Evolutionary conservation across 35 echinoderm and acorn worm genomes (phyloP).

Genomic region (Apostichopus parvimensis): DNA sequence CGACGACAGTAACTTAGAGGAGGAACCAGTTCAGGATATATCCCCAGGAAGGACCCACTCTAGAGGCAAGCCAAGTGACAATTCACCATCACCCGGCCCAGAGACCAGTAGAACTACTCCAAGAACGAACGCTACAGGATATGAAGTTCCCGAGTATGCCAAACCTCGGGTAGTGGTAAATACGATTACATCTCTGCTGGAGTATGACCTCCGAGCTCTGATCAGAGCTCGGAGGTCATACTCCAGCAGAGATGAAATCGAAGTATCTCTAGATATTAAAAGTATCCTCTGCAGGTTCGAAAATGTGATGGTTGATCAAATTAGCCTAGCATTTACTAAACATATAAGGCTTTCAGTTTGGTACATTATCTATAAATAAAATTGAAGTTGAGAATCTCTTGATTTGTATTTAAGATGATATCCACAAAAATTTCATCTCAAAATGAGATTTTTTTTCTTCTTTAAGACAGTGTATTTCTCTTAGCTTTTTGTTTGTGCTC

Average conservation of each 20-base stretch:
- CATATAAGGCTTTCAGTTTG: too few species aligned
- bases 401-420: neutral
- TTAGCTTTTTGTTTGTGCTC: neutral
- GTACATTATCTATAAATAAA: too few species aligned
- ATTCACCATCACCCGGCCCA: neutral
- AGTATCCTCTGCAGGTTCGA: too few species aligned
- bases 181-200: too few species aligned
- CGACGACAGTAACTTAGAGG: conserved; percentile 15
- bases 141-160: conserved; percentile 35
- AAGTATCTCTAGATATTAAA: too few species aligned
- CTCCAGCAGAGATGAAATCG: too few species aligned
- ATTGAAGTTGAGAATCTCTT: neutral
- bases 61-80: neutral
- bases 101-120: neutral
- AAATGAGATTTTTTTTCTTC: too few species aligned
- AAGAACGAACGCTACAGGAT: neutral
- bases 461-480: neutral
- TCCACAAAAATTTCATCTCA: too few species aligned
- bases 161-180: neutral
- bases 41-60: conserved; percentile 1
- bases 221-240: too few species aligned
- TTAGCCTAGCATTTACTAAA: too few species aligned
- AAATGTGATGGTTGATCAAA: too few species aligned
- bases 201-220: too few species aligned
- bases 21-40: conserved; percentile 44